Evolutionary conservation across 2,888 invertebrate genomes (phyloP).

Genomic region (Campaea margaritaria): DNA sequence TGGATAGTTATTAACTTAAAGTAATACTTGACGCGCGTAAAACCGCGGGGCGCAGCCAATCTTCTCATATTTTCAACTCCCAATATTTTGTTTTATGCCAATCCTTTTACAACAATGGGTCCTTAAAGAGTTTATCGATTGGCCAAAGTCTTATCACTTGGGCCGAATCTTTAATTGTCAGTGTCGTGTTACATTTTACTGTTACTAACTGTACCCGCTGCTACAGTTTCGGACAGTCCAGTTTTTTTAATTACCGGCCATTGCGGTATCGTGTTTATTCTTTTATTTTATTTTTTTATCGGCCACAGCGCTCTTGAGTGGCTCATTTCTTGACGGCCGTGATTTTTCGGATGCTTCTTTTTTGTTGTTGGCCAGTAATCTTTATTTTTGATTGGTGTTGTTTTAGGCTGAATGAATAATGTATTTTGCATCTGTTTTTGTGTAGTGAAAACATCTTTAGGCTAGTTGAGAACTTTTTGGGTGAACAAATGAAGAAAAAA

Average conservation of each 20-base stretch:
- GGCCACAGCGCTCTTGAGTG: slow-evolving; percentile 17
- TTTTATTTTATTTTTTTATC: slow-evolving; percentile 38
- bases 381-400: neutral
- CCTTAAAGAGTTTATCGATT: neutral
- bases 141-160: slow-evolving; percentile 39
- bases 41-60: no score
- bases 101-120: neutral
- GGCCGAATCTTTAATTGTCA: slow-evolving; percentile 62
- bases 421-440: neutral
- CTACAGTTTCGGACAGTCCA: slow-evolving; percentile 71
- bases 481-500: no score
- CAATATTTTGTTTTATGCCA: no score
- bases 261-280: slow-evolving; percentile 45
- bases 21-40: no score
- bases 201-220: slow-evolving; percentile 77
- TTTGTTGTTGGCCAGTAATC: slow-evolving; percentile 28
- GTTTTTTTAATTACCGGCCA: slow-evolving; percentile 68
- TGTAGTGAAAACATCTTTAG: no score
- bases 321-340: slow-evolving; percentile 25
- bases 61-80: no score
- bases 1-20: no score
- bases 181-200: slow-evolving; percentile 73
- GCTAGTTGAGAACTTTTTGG: no score
- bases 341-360: slow-evolving; percentile 22
- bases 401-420: neutral